Evolutionary conservation across 2,888 invertebrate genomes (phyloP), one percentile per base, ranked within the genome.

Genomic region (Campaea margaritaria): DNA sequence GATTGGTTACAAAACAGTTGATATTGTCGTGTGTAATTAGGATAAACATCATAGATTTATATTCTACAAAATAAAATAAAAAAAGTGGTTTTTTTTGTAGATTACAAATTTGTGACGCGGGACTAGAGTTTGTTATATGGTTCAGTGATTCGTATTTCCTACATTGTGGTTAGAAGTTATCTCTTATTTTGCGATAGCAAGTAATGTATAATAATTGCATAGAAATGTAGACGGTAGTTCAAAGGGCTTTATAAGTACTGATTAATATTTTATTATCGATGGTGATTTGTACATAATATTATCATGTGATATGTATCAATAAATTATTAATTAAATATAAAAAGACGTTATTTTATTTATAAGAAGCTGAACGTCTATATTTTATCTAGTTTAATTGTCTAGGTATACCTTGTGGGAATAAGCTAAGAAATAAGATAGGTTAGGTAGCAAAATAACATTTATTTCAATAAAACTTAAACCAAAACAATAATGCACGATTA

Each of bases 221-320:
- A 56, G 62, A 59, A 45, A 55, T 14, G 34, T 58, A 58, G 65
- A 56, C 45, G 36, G 51, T 68, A 65, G 62, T 56, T 62, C 63
- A 64, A 54, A 67, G 31, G 61, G 63, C 63, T 69, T 65, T 58
- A 64, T 63, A 46, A 52, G 56, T 79, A 79, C 70, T 76, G 72
- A 73, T 72, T 71, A 73, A 70, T 79, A 69, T 76, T 76, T 82
- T 80, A 75, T 85, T 82, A 81, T 79, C 79, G 74, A 73, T 73
- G 78, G 82, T 86, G 82, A 85, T 85, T 84, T 91, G 91, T 91
- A 91, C 76, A 90, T 90, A 89, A 79, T 82, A 77, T 83, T 61
- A 65, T 65, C 52, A 86, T 84, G 87, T 87, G 86, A 89, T 89
- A 87, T 79, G 70, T 76, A 83, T 78, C 72, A 86, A 83, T 86